Base-by-base conservation (phyloP, 2,888 invertebrate species). In the Malachius bipustulatus region DNA sequence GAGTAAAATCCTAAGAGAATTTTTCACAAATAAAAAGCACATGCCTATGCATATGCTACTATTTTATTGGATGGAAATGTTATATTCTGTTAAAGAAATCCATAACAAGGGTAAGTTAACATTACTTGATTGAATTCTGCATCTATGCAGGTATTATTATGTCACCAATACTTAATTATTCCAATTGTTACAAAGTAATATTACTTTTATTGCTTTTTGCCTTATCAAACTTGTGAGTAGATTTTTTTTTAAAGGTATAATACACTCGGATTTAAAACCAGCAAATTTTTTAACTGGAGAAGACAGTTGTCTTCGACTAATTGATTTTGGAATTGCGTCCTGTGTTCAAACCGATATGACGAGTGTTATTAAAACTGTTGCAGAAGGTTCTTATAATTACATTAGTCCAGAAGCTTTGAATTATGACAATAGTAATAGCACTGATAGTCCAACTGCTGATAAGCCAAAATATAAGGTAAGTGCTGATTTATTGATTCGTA, bases 291-390 rank as follows among this genome's bases (percentile, higher is more conserved):
- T 97, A 27, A 69, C 90, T 55, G 84, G 88, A 4, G 74, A 77
- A 42, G 87, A 84, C 2, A 73, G 80, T 8, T 16, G 24, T 28
- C 63, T 97, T 36, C 97, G 97, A 66, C 66, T 97, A 38, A 98
- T 97, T 46, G 97, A 97, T 67, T 97, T 97, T 67, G 97, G 96
- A 35, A 93, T 97, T 53, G 87, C 96, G 31, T 84, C 88, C 30
- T 77, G 81, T 34, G 74, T 96, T 46, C 81, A 84, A 48, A 71
- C 73, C 37, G 91, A 96, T 60, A 82, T 81, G 59, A 96, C 94
- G 1, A 87, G 85, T 51, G 83, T 93, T 37, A 72, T 84, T 34
- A 87, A 85, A 59, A 73, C 82, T 50, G 77, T 75, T 47, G 77
- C 81, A 42, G 77, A 82, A 37, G 96, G 96, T 32, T 93, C 96